A percentile compares a stretch with the other conserved stretches of the same genome.
Evolutionary conservation across 2,797 vertebrate genomes (phyloP).

Genomic region (Crocodylus rhombifer): DNA sequence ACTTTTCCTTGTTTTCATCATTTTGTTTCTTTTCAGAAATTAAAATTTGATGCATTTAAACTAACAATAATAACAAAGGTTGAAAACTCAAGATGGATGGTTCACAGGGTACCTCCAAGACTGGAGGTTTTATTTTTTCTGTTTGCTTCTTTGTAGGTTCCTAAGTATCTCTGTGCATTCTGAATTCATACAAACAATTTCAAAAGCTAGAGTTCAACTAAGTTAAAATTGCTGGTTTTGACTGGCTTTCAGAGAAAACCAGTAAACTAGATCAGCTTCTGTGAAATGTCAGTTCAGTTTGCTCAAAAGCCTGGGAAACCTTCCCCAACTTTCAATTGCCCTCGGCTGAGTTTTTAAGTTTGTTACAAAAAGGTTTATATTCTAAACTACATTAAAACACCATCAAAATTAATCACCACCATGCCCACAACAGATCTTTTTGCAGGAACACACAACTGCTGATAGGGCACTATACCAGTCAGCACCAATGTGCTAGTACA

Average conservation of each 20-base stretch:
- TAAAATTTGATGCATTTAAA: background rate
- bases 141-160: background rate
- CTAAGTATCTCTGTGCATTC: background rate
- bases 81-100: background rate
- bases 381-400: background rate
- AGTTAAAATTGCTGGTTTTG: background rate
- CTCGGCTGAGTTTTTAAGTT: background rate
- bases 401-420: background rate
- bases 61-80: background rate
- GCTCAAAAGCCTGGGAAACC: background rate
- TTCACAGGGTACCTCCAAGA: background rate
- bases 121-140: background rate
- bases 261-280: background rate
- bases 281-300: background rate
- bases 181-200: no score
- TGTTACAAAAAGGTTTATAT: background rate
- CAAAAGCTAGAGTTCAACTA: background rate
- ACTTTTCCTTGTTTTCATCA: background rate
- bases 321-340: background rate
- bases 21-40: background rate
- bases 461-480: no score
- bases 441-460: background rate
- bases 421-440: background rate
- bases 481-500: background rate
- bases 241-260: background rate